These are phyloP conservation scores for Hyalella azteca DNA, from an alignment of 2,888 invertebrate genomes.

Conservation along the genomic window DNA sequence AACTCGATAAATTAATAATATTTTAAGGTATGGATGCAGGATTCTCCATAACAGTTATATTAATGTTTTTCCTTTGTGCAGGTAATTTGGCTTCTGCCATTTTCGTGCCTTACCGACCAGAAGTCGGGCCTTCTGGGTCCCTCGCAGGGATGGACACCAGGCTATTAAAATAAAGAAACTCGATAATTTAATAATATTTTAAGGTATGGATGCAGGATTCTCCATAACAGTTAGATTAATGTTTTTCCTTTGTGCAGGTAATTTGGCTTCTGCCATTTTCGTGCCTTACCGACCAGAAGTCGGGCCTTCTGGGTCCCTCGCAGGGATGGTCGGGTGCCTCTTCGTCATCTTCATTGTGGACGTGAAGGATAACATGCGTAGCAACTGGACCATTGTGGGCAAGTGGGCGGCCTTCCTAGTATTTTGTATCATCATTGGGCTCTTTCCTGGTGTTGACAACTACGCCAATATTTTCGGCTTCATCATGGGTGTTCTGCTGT, in stretches of 20 bases:
- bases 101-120: slow-evolving; percentile 88
- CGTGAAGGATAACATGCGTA: slow-evolving; percentile 74
- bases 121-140: slow-evolving; percentile 96
- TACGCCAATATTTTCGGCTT: slow-evolving; percentile 36
- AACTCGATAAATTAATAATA: no score
- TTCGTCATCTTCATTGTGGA: slow-evolving; percentile 89
- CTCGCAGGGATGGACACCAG: slow-evolving; percentile 95
- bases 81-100: slow-evolving; percentile 26
- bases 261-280: slow-evolving; percentile 46
- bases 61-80: no score
- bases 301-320: slow-evolving; percentile 95
- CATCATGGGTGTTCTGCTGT: slow-evolving; percentile 31
- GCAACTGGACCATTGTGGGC: not conserved
- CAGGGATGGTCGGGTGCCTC: slow-evolving; percentile 91
- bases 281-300: slow-evolving; percentile 97
- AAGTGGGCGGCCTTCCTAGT: not conserved
- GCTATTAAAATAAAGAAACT: no score
- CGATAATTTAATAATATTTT: no score
- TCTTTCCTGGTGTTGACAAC: slow-evolving; percentile 31
- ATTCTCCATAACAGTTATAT: no score
- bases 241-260: not conserved
- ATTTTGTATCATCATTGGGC: not conserved
- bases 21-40: no score
- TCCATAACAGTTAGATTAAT: no score
- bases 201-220: no score